Evolutionary conservation across 1,140 invertebrate genomes (phyloP).

Genomic region (Zaprionus ornatus): DNA sequence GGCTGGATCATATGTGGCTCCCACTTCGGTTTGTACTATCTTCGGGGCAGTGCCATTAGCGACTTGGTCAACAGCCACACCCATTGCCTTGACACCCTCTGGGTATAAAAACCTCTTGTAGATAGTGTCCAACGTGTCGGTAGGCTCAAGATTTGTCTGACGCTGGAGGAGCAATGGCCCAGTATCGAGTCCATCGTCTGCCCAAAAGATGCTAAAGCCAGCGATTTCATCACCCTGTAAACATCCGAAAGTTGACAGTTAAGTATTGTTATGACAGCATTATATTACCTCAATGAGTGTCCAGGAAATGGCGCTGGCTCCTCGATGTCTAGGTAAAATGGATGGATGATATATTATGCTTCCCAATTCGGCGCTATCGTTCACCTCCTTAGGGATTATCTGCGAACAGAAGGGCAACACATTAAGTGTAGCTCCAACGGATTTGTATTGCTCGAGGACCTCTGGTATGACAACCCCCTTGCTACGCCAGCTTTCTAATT

Average conservation of each 20-base stretch:
- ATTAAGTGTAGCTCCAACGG: slow-evolving; percentile 95
- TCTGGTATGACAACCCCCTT: slow-evolving; percentile 93
- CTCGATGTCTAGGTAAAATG: slow-evolving; percentile 94
- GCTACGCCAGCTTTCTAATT: slow-evolving; percentile 94
- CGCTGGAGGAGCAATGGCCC: slow-evolving; percentile 96
- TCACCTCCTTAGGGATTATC: slow-evolving; percentile 99
- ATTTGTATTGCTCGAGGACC: slow-evolving; percentile 93
- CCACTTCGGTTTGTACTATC: slow-evolving; percentile 91
- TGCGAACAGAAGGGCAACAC: slow-evolving; percentile 98
- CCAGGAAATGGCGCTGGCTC: slow-evolving; percentile 98
- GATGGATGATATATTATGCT: slow-evolving; percentile 99
- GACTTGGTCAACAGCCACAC: slow-evolving; percentile 95
- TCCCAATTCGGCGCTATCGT: slow-evolving; percentile 91
- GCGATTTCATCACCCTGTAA: slow-evolving; percentile 91
- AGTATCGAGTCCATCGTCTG: slow-evolving; percentile 98
- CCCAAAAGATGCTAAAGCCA: slow-evolving; percentile 97
- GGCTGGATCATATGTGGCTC: slow-evolving; percentile 96
- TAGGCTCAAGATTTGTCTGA: slow-evolving; percentile 90
- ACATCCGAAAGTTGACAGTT: background rate
- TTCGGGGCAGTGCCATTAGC: slow-evolving; percentile 92
- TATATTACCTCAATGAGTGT: slow-evolving; percentile 90
- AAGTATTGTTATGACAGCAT: background rate
- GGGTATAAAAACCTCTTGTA: slow-evolving; percentile 93
- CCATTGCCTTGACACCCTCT: slow-evolving; percentile 85
- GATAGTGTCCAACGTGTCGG: slow-evolving; percentile 96